A percentile compares a stretch with the other conserved stretches of the same genome.
These are phyloP conservation scores for Euphonia xanthogaster DNA, from an alignment of 2,797 vertebrate genomes.

Conservation along the genomic window DNA sequence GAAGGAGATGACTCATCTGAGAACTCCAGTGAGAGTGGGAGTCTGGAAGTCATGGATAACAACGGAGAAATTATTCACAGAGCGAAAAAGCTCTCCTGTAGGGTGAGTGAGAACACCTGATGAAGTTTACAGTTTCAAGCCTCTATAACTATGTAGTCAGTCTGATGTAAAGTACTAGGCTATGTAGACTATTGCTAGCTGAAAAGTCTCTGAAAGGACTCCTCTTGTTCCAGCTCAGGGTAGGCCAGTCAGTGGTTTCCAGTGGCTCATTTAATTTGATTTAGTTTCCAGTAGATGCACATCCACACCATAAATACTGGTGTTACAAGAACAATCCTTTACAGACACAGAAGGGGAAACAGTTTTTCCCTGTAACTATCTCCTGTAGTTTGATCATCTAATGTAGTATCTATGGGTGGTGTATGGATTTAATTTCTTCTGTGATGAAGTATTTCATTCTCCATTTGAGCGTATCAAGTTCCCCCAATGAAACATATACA, in stretches of 20 bases:
- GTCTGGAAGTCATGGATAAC: slow-evolving; percentile 89
- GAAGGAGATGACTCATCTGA: slow-evolving; percentile 95
- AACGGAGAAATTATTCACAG: slow-evolving; percentile 91
- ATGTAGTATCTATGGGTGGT: neutral
- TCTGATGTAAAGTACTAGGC: neutral
- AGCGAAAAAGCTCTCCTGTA: slow-evolving; percentile 90
- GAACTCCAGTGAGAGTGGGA: slow-evolving; percentile 96
- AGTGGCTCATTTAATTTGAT: neutral
- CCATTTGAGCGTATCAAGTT: neutral
- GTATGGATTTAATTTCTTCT: neutral
- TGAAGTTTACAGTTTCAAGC: neutral
- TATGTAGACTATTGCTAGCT: neutral
- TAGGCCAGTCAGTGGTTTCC: neutral
- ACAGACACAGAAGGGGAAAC: neutral
- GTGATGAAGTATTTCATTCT: neutral
- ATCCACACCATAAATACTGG: neutral
- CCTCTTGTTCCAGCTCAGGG: neutral
- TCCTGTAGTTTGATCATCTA: neutral
- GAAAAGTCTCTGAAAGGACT: neutral
- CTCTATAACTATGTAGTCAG: neutral
- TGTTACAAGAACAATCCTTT: neutral
- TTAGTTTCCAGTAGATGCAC: neutral
- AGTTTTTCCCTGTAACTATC: neutral
- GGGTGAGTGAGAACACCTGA: slow-evolving; percentile 74
- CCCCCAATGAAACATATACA: neutral